phyloP scores from a whole-genome alignment of 1,140 invertebrate species.

The Pararge aegeria region DNA sequence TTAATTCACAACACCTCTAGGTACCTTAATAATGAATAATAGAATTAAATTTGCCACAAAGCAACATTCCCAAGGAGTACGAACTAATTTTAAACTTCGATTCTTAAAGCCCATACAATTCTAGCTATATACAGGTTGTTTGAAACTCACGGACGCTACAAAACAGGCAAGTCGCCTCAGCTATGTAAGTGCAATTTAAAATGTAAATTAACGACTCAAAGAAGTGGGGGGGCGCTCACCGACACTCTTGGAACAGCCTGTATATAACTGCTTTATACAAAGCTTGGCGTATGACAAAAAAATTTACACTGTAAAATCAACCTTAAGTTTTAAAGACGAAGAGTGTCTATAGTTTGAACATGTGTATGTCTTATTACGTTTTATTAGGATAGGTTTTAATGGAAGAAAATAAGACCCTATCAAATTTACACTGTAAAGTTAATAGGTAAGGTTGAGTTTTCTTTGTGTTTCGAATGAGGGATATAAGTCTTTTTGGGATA shows the following conservation, averaged over 20 bases:
- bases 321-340: neutral
- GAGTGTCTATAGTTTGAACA: neutral
- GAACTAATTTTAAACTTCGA: slow-evolving; percentile 23
- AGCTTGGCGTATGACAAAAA: neutral
- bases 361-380: neutral
- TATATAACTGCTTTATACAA: slow-evolving; percentile 32
- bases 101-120: slow-evolving; percentile 17
- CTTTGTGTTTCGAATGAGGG: neutral
- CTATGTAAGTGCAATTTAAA: slow-evolving; percentile 79
- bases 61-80: slow-evolving; percentile 5
- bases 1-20: neutral
- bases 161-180: slow-evolving; percentile 66
- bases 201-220: slow-evolving; percentile 79
- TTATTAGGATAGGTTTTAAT: neutral
- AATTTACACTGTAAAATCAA: neutral
- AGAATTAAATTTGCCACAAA: neutral
- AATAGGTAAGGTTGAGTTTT: neutral
- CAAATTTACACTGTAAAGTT: neutral
- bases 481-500: slow-evolving; percentile 3
- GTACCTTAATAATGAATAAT: neutral
- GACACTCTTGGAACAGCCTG: slow-evolving; percentile 54
- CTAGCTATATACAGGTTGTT: slow-evolving; percentile 38
- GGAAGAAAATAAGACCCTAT: neutral
- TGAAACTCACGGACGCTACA: slow-evolving; percentile 48
- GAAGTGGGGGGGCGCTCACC: slow-evolving; percentile 63